Evolutionary conservation across 2,888 invertebrate genomes (phyloP).

Genomic region (Macropis europaea): DNA sequence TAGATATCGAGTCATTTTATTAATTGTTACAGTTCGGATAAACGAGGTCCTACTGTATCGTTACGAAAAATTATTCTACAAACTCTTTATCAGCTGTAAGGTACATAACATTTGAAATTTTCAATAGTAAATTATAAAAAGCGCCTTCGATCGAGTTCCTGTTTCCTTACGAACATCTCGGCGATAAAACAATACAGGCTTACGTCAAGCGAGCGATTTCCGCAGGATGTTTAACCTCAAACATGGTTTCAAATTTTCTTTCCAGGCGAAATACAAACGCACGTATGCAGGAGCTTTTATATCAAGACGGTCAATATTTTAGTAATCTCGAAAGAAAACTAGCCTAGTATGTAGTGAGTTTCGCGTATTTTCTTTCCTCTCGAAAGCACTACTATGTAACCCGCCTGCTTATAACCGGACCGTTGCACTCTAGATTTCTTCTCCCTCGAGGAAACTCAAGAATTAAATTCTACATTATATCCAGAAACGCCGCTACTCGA

Average conservation of each 20-base stretch:
- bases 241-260: slow-evolving; percentile 16
- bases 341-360: slow-evolving; percentile 3
- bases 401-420: slow-evolving; percentile 1
- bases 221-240: slow-evolving; percentile 9
- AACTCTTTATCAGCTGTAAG: no score
- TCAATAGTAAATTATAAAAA: no score
- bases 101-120: no score
- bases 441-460: not conserved
- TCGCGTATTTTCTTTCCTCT: slow-evolving; percentile 37
- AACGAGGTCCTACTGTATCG: no score
- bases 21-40: no score
- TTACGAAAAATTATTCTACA: no score
- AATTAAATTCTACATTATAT: slow-evolving; percentile 27
- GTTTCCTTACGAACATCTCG: no score
- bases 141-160: no score
- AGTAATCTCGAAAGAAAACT: slow-evolving; percentile 35
- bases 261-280: slow-evolving; percentile 6
- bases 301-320: slow-evolving; percentile 40
- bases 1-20: no score
- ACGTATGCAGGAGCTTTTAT: not conserved
- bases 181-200: not conserved
- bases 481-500: slow-evolving; percentile 2
- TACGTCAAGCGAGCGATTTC: not conserved
- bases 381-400: not conserved
- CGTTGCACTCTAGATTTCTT: slow-evolving; percentile 1